These are phyloP conservation scores for Epinotia nisella DNA, from an alignment of 2,888 invertebrate genomes.

Conservation along the genomic window DNA sequence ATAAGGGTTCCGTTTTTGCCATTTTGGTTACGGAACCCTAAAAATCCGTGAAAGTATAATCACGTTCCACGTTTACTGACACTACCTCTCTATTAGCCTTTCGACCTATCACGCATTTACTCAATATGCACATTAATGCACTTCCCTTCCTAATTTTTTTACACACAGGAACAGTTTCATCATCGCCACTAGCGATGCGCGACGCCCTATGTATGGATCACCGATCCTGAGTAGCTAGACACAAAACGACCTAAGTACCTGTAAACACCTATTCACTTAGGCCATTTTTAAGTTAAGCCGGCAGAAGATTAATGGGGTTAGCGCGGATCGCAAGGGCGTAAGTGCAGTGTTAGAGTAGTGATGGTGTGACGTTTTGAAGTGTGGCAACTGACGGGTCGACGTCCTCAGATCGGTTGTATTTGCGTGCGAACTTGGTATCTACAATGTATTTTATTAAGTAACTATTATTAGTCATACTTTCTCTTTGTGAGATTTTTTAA, in stretches of 20 bases:
- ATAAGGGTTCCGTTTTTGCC: no score
- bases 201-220: slow-evolving; percentile 36
- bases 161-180: slow-evolving; percentile 22
- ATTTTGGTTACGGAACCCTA: no score
- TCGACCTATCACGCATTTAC: slow-evolving; percentile 8
- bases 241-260: background rate
- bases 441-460: slow-evolving; percentile 14
- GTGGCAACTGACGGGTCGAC: background rate
- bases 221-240: background rate
- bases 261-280: background rate
- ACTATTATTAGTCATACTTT: slow-evolving; percentile 21
- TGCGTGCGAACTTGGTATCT: slow-evolving; percentile 4
- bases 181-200: slow-evolving; percentile 21
- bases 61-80: background rate
- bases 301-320: background rate
- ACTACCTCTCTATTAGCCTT: background rate
- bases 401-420: background rate
- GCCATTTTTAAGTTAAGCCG: background rate
- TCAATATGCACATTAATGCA: background rate
- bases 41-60: background rate
- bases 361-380: background rate
- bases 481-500: slow-evolving; percentile 1
- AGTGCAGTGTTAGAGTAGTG: background rate
- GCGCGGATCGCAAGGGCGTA: background rate
- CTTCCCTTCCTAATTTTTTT: background rate